Evolutionary conservation across 2,888 invertebrate genomes (phyloP).

Genomic region (Lacanobia oleracea): DNA sequence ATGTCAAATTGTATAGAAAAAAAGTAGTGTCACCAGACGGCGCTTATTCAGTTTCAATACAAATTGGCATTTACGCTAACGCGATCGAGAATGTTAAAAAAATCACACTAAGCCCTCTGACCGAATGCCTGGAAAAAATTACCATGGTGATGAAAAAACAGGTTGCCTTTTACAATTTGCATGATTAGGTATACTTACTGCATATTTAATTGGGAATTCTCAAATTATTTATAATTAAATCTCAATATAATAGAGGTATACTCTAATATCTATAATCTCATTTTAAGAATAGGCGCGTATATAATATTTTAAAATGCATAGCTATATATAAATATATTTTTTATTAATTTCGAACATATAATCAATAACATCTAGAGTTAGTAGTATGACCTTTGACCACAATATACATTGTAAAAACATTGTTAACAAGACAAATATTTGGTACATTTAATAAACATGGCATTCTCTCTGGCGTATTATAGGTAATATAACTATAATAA

Average conservation of each 20-base stretch:
- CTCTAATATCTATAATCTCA: background rate
- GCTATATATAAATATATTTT: background rate
- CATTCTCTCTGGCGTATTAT: slow-evolving; percentile 64
- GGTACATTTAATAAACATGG: slow-evolving; percentile 39
- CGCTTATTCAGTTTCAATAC: too few species aligned
- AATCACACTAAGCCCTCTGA: too few species aligned
- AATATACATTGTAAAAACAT: slow-evolving; percentile 64
- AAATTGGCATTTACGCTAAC: too few species aligned
- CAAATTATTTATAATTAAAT: background rate
- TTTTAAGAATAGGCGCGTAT: background rate
- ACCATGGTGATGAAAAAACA: background rate
- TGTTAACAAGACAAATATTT: slow-evolving; percentile 44
- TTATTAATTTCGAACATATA: slow-evolving; percentile 7
- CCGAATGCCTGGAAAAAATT: background rate
- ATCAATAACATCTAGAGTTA: slow-evolving; percentile 48
- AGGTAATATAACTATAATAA: slow-evolving; percentile 66
- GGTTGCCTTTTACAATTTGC: background rate
- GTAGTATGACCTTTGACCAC: slow-evolving; percentile 41
- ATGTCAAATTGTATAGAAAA: too few species aligned
- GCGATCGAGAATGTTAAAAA: too few species aligned
- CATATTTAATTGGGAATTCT: background rate
- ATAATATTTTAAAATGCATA: slow-evolving; percentile 6
- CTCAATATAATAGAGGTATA: too few species aligned
- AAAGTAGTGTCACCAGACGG: too few species aligned
- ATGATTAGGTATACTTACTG: background rate